A percentile compares a stretch with the other conserved stretches of the same genome.
These are phyloP conservation scores for Hippolais icterina DNA, from an alignment of 2,113 vertebrate genomes.

Conservation along the genomic window DNA sequence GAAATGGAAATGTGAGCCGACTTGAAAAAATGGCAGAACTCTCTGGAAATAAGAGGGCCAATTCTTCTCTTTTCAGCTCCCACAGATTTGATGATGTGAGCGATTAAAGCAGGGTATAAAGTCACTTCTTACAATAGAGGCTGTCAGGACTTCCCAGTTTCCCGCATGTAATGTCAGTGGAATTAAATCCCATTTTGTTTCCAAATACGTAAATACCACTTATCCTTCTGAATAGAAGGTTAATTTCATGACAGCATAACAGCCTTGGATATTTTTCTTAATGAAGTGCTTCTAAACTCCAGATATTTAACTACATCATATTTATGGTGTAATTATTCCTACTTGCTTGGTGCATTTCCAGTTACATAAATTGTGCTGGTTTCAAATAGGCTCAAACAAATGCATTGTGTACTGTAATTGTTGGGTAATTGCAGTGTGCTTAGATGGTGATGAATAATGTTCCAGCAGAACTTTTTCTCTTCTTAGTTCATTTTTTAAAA, in stretches of 20 bases:
- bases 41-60: not conserved
- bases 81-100: not conserved
- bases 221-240: constrained; percentile 9
- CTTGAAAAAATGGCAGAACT: not conserved
- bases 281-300: constrained; percentile 49
- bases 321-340: constrained; percentile 43
- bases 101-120: not conserved
- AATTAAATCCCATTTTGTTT: constrained; percentile 29
- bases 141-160: not conserved
- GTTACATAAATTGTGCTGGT: constrained; percentile 30
- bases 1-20: not conserved
- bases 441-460: not conserved
- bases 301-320: constrained; percentile 52
- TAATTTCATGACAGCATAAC: constrained; percentile 32
- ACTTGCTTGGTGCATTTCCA: constrained; percentile 26
- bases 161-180: not conserved
- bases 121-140: not conserved
- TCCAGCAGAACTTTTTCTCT: not conserved
- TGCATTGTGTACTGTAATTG: not conserved
- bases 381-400: not conserved
- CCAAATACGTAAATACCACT: constrained; percentile 3
- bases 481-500: not conserved
- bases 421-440: constrained; percentile 15
- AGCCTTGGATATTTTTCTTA: constrained; percentile 44
- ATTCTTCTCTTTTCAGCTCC: not conserved